phyloP scores from a whole-genome alignment of 2,797 vertebrate genomes.

The Halcyon smyrnensis region DNA sequence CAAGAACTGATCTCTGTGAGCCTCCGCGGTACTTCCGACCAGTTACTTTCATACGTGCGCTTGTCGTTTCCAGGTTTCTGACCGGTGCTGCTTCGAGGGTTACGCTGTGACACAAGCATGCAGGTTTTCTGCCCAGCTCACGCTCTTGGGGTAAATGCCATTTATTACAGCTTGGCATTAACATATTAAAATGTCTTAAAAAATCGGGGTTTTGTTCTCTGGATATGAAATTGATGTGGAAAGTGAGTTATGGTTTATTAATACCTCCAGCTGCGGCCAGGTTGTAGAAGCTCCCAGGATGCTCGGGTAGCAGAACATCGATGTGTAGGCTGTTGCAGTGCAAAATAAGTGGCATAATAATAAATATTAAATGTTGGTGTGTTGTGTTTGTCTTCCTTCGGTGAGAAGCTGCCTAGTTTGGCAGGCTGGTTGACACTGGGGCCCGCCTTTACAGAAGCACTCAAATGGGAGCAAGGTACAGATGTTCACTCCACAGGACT shows the following conservation, averaged over 20 bases:
- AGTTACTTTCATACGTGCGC: rapidly evolving
- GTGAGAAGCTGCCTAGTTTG: not conserved
- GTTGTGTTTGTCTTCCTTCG: not conserved
- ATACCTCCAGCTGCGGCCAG: not conserved
- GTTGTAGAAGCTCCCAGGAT: not conserved
- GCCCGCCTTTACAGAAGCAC: not conserved
- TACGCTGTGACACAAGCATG: too few relatives aligned
- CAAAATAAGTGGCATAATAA: not conserved
- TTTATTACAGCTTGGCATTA: not conserved
- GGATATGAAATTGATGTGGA: not conserved
- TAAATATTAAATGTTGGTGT: not conserved
- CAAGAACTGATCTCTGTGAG: rapidly evolving
- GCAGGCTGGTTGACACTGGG: not conserved
- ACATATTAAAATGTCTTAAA: not conserved
- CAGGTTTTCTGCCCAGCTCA: not conserved
- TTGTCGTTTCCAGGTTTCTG: not conserved
- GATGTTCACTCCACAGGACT: not conserved
- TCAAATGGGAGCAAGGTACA: not conserved
- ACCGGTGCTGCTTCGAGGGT: rapidly evolving
- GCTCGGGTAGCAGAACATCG: too few relatives aligned
- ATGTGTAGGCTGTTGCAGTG: not conserved
- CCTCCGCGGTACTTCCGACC: not conserved
- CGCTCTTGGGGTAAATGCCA: not conserved
- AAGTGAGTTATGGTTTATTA: not conserved
- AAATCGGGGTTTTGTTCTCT: not conserved